Percentiles rank a stretch among this genome's conserved stretches.
These are phyloP conservation scores for Hippocampus abdominalis DNA, from an alignment of 2,113 vertebrate genomes.

Conservation along the genomic window DNA sequence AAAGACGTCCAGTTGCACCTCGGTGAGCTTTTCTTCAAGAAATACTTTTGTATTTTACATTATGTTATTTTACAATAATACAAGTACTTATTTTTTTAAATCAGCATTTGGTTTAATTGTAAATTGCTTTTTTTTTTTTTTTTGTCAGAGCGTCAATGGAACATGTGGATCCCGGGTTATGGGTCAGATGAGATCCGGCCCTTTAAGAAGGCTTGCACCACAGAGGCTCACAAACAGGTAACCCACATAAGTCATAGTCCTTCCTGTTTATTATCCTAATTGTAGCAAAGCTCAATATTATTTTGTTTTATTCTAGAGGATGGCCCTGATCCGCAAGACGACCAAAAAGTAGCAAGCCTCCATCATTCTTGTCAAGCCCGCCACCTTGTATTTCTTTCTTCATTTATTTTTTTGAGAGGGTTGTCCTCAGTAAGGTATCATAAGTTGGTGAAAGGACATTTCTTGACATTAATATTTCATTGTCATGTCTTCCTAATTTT, in stretches of 20 bases:
- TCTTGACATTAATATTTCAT: constrained; percentile 27
- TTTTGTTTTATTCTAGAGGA: constrained; percentile 79
- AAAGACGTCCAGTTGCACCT: constrained; percentile 97
- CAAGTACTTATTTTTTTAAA: background rate
- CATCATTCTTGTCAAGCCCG: constrained; percentile 6
- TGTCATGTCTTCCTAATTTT: constrained; percentile 31
- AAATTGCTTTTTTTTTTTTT: background rate
- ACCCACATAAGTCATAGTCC: background rate
- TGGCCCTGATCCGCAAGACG: constrained; percentile 98
- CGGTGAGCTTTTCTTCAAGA: constrained; percentile 67
- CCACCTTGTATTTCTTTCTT: constrained; percentile 16
- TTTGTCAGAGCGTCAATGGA: constrained; percentile 92
- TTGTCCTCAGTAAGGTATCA: constrained; percentile 1
- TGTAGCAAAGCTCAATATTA: background rate
- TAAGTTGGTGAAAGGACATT: constrained; percentile 8
- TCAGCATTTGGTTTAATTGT: background rate
- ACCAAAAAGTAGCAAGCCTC: constrained; percentile 88
- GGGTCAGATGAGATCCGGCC: constrained; percentile 97
- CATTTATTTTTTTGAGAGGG: constrained; percentile 3
- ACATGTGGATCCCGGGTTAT: constrained; percentile 99
- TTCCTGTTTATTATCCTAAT: background rate
- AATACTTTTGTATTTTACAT: no score
- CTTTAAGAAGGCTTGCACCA: constrained; percentile 98
- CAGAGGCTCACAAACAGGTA: constrained; percentile 99
- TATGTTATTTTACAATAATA: background rate